Conservation (phyloP, 2,797 vertebrate genomes). For the Eidolon dupreanum region DNA sequence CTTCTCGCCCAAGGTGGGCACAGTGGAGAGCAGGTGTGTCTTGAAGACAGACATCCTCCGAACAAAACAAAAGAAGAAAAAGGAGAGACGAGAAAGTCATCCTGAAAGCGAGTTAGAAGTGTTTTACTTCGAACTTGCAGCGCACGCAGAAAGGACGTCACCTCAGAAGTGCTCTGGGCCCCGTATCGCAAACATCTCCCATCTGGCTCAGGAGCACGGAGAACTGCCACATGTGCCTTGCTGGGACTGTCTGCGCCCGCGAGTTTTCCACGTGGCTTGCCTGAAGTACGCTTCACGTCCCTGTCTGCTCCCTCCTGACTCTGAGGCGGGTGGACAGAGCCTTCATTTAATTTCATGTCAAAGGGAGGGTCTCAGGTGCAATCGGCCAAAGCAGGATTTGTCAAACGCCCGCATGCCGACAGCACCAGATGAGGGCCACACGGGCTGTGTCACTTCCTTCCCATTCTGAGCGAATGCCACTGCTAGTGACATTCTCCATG, state of each 20-base stretch:
- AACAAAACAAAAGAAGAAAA: too few species aligned
- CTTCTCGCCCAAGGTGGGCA: neutral
- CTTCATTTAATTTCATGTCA: neutral
- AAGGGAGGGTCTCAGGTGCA: neutral
- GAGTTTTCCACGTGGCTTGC: accelerated
- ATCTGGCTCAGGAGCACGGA: neutral
- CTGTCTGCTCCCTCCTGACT: neutral
- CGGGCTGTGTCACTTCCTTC: neutral
- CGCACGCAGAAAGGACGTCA: accelerated
- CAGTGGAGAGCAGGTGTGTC: neutral
- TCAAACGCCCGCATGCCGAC: accelerated
- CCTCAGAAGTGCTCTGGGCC: too few species aligned
- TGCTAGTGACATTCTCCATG: accelerated
- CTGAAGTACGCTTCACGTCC: neutral
- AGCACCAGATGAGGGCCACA: accelerated
- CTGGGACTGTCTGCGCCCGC: accelerated
- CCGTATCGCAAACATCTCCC: accelerated
- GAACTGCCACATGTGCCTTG: accelerated
- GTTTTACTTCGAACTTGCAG: neutral
- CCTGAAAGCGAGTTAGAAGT: too few species aligned
- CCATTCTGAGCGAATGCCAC: neutral
- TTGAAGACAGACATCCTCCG: neutral
- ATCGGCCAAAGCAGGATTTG: neutral
- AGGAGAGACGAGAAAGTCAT: neutral
- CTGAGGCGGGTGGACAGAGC: neutral